These are phyloP conservation scores for Heteromormyrus szaboi DNA, from an alignment of 2,797 vertebrate genomes.

Conservation along the genomic window DNA sequence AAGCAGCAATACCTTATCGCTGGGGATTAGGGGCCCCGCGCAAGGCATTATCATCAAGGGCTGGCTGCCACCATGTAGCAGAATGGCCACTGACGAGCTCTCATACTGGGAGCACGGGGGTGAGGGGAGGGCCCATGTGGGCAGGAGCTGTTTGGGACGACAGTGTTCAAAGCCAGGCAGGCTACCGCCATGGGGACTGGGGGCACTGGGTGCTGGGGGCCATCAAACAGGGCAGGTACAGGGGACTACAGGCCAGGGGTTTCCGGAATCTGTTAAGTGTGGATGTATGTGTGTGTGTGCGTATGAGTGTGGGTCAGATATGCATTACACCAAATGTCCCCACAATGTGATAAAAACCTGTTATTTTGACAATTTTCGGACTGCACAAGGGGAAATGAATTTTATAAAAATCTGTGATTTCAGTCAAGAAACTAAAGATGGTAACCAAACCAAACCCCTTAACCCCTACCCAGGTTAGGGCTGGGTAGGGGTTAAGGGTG, in stretches of 20 bases:
- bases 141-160: neutral
- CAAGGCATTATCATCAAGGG: slow-evolving; percentile 48
- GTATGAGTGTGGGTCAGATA: neutral
- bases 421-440: neutral
- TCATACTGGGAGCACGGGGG: slow-evolving; percentile 47
- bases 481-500: neutral
- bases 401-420: neutral
- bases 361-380: neutral
- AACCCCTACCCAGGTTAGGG: neutral
- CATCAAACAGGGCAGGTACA: neutral
- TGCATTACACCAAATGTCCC: neutral
- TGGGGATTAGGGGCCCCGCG: slow-evolving; percentile 46
- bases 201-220: neutral
- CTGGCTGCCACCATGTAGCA: slow-evolving; percentile 38
- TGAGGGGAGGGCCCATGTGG: slow-evolving; percentile 37
- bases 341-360: neutral
- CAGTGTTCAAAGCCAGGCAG: neutral
- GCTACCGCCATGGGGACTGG: neutral
- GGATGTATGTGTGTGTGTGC: neutral
- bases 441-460: neutral
- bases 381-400: neutral
- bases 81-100: slow-evolving; percentile 43
- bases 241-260: neutral
- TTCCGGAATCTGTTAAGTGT: neutral
- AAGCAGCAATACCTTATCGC: slow-evolving; percentile 46